Conservation (phyloP, 2,113 vertebrate genomes). For the Malaclemys terrapin region DNA sequence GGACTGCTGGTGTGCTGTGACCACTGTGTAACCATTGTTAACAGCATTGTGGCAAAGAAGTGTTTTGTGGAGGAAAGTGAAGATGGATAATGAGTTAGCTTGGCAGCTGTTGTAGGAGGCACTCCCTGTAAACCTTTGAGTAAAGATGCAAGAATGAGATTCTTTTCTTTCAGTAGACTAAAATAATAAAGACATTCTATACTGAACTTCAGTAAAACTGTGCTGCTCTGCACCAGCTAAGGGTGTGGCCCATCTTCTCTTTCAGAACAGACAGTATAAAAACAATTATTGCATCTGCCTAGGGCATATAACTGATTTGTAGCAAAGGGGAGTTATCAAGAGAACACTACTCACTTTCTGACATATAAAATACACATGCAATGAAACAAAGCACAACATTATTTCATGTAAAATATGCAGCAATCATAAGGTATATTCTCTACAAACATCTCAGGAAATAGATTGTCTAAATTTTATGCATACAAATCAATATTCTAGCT, state of each 20-base stretch:
- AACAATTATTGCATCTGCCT: background rate
- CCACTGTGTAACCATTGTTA: no score
- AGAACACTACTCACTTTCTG: background rate
- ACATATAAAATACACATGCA: conserved; percentile 16
- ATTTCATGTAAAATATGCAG: background rate
- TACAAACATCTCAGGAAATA: conserved; percentile 1
- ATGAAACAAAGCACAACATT: background rate
- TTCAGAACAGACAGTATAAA: background rate
- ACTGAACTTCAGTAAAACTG: background rate
- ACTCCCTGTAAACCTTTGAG: background rate
- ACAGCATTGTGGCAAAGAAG: background rate
- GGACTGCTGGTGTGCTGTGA: background rate
- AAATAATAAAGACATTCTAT: background rate
- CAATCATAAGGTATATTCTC: conserved; percentile 14
- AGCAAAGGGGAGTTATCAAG: background rate
- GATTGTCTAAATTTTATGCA: conserved; percentile 25
- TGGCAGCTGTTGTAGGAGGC: background rate
- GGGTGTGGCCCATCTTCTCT: background rate
- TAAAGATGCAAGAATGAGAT: background rate
- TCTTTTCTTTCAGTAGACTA: background rate
- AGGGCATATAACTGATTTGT: background rate
- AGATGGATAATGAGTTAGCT: background rate
- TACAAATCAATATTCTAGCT: conserved; percentile 32
- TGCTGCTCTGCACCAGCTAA: background rate
- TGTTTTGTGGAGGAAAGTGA: background rate